phyloP scores from a whole-genome alignment of 2,113 vertebrate species.

The Pseudorasbora parva region DNA sequence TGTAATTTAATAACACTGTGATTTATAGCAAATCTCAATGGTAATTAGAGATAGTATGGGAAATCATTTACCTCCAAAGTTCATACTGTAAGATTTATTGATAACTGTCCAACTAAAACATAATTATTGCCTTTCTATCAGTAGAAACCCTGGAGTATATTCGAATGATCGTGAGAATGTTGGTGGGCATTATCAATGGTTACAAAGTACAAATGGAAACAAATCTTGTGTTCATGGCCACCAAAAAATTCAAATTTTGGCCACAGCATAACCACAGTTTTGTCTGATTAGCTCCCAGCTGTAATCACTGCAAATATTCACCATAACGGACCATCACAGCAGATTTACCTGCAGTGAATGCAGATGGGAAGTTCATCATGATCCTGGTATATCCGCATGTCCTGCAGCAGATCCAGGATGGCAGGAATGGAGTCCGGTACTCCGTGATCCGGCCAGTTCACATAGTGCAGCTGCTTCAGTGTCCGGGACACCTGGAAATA shows the following conservation, averaged over 20 bases:
- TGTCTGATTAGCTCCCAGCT: neutral
- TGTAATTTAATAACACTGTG: neutral
- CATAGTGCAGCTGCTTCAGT: constrained; percentile 91
- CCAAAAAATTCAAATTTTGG: neutral
- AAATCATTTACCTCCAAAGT: too few species aligned
- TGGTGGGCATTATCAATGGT: neutral
- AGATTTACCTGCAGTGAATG: constrained; percentile 92
- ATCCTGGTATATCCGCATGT: constrained; percentile 83
- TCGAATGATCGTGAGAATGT: too few species aligned
- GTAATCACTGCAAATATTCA: neutral
- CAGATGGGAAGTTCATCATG: constrained; percentile 86
- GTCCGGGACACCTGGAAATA: constrained; percentile 70
- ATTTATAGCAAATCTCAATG: neutral
- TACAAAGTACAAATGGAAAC: neutral
- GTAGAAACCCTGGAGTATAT: too few species aligned
- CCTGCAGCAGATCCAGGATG: constrained; percentile 87
- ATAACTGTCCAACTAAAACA: too few species aligned
- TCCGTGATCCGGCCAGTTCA: constrained; percentile 95
- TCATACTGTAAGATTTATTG: too few species aligned
- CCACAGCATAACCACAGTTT: neutral
- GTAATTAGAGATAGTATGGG: too few species aligned
- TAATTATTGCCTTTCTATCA: too few species aligned
- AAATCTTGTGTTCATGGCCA: neutral
- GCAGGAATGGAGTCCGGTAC: constrained; percentile 87
- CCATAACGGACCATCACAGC: neutral